Conservation (phyloP, 92 coral and sea anemone genomes). For the Porites rus region DNA sequence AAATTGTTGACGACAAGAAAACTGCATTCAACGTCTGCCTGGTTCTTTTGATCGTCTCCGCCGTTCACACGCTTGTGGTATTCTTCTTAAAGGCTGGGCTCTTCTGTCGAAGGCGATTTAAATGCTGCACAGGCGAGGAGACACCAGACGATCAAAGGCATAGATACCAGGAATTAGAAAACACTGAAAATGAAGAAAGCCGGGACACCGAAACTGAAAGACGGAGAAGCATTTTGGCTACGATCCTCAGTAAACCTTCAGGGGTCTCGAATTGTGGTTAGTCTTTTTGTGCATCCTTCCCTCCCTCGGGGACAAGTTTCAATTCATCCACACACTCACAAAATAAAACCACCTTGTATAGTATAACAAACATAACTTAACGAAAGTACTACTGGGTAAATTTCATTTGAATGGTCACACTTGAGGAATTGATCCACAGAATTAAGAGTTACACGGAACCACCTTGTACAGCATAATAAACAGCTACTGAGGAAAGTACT, state of each 20-base stretch:
- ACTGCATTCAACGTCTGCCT: conserved; percentile 29
- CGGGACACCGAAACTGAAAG: conserved; percentile 8
- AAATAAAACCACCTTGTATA: too few relatives aligned
- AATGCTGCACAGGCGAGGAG: not conserved
- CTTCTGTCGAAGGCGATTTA: conserved; percentile 55
- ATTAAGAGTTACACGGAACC: too few relatives aligned
- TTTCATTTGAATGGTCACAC: too few relatives aligned
- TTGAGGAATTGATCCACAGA: too few relatives aligned
- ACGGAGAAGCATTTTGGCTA: conserved; percentile 6
- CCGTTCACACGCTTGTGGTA: conserved; percentile 56
- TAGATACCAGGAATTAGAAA: conserved; percentile 2
- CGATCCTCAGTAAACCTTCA: not conserved
- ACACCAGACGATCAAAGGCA: not conserved
- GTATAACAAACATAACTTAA: too few relatives aligned
- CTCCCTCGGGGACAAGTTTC: too few relatives aligned
- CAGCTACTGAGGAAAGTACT: too few relatives aligned
- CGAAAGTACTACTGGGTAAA: too few relatives aligned
- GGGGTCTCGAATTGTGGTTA: not conserved
- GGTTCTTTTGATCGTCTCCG: conserved; percentile 33
- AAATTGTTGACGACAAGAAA: conserved; percentile 39
- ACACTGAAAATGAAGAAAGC: conserved; percentile 8
- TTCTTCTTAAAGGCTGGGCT: conserved; percentile 47
- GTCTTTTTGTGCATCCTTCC: not conserved
- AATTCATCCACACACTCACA: too few relatives aligned
- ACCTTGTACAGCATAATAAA: too few relatives aligned